Evolutionary conservation across 2,797 vertebrate genomes (phyloP).

Genomic region (Neoniphon sammara): DNA sequence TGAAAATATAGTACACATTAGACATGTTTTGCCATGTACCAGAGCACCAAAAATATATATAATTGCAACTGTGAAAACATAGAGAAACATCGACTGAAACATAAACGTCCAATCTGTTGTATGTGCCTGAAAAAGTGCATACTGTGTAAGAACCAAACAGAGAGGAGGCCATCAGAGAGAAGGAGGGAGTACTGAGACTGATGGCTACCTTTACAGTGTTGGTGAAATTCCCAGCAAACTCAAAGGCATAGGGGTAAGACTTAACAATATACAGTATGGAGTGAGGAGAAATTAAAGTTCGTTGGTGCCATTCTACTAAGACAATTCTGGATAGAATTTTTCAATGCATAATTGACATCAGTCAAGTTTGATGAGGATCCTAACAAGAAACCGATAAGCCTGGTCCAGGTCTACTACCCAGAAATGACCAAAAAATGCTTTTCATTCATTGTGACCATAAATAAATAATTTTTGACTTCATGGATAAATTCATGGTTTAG

Average conservation of each 20-base stretch:
- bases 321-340: conserved; percentile 40
- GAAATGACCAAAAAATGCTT: conserved; percentile 63
- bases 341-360: conserved; percentile 40
- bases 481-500: conserved; percentile 73
- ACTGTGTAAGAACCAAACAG: conserved; percentile 72
- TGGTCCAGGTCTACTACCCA: conserved; percentile 42
- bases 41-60: conserved; percentile 82
- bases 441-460: conserved; percentile 73
- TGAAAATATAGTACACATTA: conserved; percentile 83
- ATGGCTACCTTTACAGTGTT: conserved; percentile 77
- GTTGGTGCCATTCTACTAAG: conserved; percentile 43
- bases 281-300: conserved; percentile 43
- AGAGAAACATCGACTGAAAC: conserved; percentile 71
- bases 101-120: conserved; percentile 75
- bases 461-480: conserved; percentile 75
- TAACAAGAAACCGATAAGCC: background rate
- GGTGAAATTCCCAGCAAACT: conserved; percentile 68
- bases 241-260: conserved; percentile 62
- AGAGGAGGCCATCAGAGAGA: conserved; percentile 64
- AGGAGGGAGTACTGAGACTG: conserved; percentile 47
- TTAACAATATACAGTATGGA: conserved; percentile 55
- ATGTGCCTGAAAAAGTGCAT: conserved; percentile 83
- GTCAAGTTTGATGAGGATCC: conserved; percentile 53
- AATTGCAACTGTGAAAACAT: conserved; percentile 78
- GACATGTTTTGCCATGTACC: conserved; percentile 81